These are phyloP conservation scores for Dicyrtoma fusca DNA, from an alignment of 2,888 invertebrate genomes.

Conservation along the genomic window DNA sequence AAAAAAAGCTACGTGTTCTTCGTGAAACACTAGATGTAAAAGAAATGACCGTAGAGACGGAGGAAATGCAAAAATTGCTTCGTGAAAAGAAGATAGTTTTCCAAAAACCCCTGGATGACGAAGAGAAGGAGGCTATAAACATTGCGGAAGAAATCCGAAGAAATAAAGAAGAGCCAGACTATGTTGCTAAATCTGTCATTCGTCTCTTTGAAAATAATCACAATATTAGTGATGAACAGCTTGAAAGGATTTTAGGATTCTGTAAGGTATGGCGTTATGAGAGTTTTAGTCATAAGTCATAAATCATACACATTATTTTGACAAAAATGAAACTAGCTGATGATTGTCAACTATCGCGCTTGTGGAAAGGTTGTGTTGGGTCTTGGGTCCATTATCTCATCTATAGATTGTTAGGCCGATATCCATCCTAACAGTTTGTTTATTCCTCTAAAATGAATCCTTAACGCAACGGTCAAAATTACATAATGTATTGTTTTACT, in stretches of 20 bases:
- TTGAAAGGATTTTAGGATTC: slow-evolving; percentile 49
- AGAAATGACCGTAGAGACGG: background rate
- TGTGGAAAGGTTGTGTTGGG: no score
- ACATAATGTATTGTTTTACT: background rate
- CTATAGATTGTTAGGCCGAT: no score
- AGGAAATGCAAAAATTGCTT: slow-evolving; percentile 26
- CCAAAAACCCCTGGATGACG: slow-evolving; percentile 20
- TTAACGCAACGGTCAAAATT: no score
- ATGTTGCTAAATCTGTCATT: slow-evolving; percentile 14
- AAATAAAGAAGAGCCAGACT: slow-evolving; percentile 25
- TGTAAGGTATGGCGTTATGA: slow-evolving; percentile 49
- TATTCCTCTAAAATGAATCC: no score
- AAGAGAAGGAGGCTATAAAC: background rate
- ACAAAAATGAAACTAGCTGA: no score
- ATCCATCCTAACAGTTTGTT: no score
- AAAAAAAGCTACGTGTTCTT: slow-evolving; percentile 44
- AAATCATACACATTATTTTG: no score
- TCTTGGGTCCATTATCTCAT: no score
- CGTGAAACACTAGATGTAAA: slow-evolving; percentile 13
- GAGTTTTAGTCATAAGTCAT: no score
- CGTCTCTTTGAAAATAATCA: slow-evolving; percentile 32
- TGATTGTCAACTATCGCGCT: no score
- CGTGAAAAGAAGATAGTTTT: slow-evolving; percentile 21
- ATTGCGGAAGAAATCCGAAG: slow-evolving; percentile 19
- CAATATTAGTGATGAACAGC: slow-evolving; percentile 48